phyloP scores from a whole-genome alignment of 2,888 invertebrate species.

The Palloptera scutellata region DNA sequence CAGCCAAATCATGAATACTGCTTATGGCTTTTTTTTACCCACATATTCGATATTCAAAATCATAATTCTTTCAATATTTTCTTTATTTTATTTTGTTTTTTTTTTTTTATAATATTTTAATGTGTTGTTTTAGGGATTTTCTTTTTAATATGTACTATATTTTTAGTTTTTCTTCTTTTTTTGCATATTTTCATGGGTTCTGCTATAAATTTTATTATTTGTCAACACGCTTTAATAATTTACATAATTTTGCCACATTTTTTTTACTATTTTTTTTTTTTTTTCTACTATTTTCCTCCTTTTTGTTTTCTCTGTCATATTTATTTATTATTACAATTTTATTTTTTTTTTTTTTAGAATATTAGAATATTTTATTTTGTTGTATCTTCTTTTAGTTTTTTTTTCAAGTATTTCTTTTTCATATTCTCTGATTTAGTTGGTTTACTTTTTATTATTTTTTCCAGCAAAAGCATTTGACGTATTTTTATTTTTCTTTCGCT shows the following conservation, averaged over 20 bases:
- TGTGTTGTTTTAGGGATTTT: background rate
- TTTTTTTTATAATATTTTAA: too few species aligned
- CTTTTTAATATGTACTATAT: conserved; percentile 1
- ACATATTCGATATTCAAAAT: too few species aligned
- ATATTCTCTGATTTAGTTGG: background rate
- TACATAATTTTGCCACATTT: background rate
- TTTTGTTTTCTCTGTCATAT: background rate
- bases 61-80: too few species aligned
- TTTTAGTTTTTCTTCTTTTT: background rate
- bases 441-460: conserved; percentile 1
- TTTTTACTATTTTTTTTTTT: background rate
- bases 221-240: background rate
- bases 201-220: conserved; percentile 13
- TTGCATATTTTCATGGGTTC: background rate
- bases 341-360: background rate
- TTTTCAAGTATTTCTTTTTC: conserved; percentile 5
- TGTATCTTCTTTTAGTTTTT: conserved; percentile 8
- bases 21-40: too few species aligned
- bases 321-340: background rate
- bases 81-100: too few species aligned
- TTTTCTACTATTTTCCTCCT: background rate
- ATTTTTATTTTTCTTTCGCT: conserved; percentile 2
- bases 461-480: background rate
- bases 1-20: too few species aligned
- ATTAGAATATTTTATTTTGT: conserved; percentile 2